These are phyloP conservation scores for Notodonta ziczac DNA, from an alignment of 2,888 invertebrate species.

Conservation along the genomic window DNA sequence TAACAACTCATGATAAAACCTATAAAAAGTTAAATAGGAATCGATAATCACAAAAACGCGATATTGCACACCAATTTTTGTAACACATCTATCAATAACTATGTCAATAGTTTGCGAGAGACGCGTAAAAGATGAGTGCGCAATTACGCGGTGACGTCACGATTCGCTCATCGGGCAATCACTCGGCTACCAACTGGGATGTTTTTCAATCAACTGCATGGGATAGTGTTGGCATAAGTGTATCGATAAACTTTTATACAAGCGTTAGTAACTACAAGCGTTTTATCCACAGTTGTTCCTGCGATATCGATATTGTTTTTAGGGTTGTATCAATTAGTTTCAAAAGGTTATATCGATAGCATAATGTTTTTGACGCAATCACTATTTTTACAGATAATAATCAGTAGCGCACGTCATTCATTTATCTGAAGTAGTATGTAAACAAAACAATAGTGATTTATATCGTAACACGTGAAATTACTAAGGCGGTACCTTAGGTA, in stretches of 20 bases:
- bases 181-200: conserved; percentile 39
- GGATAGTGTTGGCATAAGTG: conserved; percentile 16
- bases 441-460: no score
- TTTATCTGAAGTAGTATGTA: no score
- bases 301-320: not conserved
- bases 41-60: not conserved
- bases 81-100: conserved; percentile 22
- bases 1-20: not conserved
- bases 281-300: no score
- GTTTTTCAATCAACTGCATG: conserved; percentile 20
- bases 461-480: no score
- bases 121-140: conserved; percentile 14
- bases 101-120: conserved; percentile 9
- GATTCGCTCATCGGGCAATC: conserved; percentile 23
- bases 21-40: not conserved
- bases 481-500: not conserved
- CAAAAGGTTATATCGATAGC: not conserved
- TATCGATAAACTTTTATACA: conserved; percentile 20
- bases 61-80: conserved; percentile 8
- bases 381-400: no score
- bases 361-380: not conserved
- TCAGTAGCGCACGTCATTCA: no score
- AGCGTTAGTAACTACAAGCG: no score
- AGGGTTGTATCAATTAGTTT: not conserved
- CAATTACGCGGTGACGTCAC: conserved; percentile 26